Evolutionary conservation across 2,888 invertebrate species (phyloP).

Genomic region (Nemurella pictetii): DNA sequence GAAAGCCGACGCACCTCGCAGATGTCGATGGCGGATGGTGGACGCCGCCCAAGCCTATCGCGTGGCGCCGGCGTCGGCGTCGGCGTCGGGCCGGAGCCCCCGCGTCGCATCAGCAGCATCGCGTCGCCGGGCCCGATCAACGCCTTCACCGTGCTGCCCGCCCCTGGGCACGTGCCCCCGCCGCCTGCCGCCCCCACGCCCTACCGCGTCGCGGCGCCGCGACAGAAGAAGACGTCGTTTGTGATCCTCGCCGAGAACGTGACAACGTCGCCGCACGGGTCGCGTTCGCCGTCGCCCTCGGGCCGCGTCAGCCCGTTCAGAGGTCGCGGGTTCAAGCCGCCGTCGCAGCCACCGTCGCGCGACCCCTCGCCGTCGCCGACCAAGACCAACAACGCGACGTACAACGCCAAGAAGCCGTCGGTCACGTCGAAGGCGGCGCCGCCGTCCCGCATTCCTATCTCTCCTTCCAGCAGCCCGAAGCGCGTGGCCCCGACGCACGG

Average conservation of each 20-base stretch:
- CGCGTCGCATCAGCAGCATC: background rate
- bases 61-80: background rate
- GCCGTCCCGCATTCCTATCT: constrained; percentile 30
- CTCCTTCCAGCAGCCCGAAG: constrained; percentile 19
- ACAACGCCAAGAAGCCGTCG: constrained; percentile 48
- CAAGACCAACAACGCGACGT: constrained; percentile 57
- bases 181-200: constrained; percentile 43
- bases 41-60: background rate
- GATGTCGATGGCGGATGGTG: background rate
- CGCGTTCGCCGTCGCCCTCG: constrained; percentile 52
- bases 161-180: constrained; percentile 42
- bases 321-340: constrained; percentile 61
- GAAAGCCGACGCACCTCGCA: background rate
- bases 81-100: background rate
- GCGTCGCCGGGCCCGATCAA: background rate
- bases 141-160: constrained; percentile 44
- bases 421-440: background rate
- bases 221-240: constrained; percentile 57
- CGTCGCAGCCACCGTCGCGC: constrained; percentile 58
- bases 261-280: constrained; percentile 48
- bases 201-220: constrained; percentile 42
- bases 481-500: background rate
- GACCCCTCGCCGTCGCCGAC: constrained; percentile 58
- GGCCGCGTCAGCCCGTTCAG: constrained; percentile 65
- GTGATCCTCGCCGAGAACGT: constrained; percentile 66